Evolutionary conservation across 2,113 vertebrate genomes (phyloP), one percentile per base, ranked within the genome.

Genomic region (Bagarius yarrelli): DNA sequence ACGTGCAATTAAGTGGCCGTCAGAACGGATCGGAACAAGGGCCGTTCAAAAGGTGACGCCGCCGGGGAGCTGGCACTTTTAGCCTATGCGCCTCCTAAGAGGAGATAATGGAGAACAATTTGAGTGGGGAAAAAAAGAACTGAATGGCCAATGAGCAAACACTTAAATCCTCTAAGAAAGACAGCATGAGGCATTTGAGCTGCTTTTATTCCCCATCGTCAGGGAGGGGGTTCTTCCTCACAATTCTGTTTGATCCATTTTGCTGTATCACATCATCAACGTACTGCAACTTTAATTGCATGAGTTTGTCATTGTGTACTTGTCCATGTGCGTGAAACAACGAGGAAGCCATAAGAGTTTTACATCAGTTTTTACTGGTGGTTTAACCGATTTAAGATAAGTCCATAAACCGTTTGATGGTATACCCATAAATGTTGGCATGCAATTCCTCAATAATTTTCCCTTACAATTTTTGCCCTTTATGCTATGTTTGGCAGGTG

Each of bases 1-100:
- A 88, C 88, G 84, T 93, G 91, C 92, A 90, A 92, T 92, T 91
- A 93, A 90, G 90, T 89, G 90, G 88, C 91, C 89, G 88, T 92
- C 91, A 90, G 88, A 90, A 90, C 78, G 85, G 85, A 85, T 90
- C 81, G 82, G 87, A 75, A 76, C 78, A 88, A 88, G 88, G 87
- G 89, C 85, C 88, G 86, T 85, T 83, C 82, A 86, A 88, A 90
- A 90, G 88, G 47, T 64, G 19, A 23, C 56, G 19, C 75, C 83
- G 86, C 86, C 81, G 86, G 63, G 60, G 66, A 74, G 77, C 87
- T 87, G 76, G 85, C 79, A 83, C 90, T 92, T 93, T 93, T 83
- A 92, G 93, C 85, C 63, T 1, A 88, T 76, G 85, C 86, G 79
- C 85, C 83, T 89, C 86, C 81, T 88, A 88, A 91, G 91, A 91